Conservation (phyloP, 1,140 invertebrate species). For the Luehdorfia chinensis region DNA sequence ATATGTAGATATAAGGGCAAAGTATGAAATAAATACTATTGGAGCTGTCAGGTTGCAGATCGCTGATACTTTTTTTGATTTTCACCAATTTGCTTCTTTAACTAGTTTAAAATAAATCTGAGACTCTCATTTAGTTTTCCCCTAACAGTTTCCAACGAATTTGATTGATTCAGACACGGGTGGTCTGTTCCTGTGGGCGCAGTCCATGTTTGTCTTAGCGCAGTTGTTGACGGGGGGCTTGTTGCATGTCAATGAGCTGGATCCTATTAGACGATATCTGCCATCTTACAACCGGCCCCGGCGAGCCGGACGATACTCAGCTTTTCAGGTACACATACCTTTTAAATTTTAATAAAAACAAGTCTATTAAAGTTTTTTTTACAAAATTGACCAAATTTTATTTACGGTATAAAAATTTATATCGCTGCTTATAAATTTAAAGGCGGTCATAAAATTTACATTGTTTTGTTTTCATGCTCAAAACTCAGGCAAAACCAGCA, state of each 20-base stretch:
- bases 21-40: no score
- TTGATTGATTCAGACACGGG: slow-evolving; percentile 69
- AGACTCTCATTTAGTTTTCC: no score
- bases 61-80: no score
- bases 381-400: neutral
- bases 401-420: neutral
- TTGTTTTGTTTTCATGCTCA: slow-evolving; percentile 71
- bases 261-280: slow-evolving; percentile 95
- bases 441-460: no score
- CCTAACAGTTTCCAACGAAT: no score
- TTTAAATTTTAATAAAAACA: no score
- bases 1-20: no score
- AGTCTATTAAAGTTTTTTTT: neutral
- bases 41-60: no score
- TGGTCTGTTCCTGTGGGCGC: slow-evolving; percentile 90
- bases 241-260: slow-evolving; percentile 96
- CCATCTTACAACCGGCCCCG: slow-evolving; percentile 96
- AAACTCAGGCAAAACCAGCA: slow-evolving; percentile 83
- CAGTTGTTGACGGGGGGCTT: slow-evolving; percentile 93
- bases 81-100: no score
- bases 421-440: no score
- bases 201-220: slow-evolving; percentile 95
- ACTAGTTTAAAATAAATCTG: no score
- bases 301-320: slow-evolving; percentile 94
- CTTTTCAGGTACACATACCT: slow-evolving; percentile 93